These are phyloP conservation scores for Hydriomena furcata DNA, from an alignment of 2,888 invertebrate species.

Conservation along the genomic window DNA sequence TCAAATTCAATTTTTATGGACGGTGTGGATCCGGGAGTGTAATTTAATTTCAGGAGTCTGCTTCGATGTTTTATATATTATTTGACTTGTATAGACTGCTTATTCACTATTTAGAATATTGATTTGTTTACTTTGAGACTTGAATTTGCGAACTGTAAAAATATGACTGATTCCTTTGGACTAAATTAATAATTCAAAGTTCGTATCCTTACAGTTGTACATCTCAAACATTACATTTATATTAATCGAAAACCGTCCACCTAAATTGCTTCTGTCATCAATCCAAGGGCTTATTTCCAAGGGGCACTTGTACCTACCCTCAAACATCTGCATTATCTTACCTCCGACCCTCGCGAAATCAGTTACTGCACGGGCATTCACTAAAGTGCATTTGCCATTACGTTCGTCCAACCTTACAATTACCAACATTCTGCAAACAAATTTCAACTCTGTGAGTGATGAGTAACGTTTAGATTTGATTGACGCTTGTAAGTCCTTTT, in stretches of 20 bases:
- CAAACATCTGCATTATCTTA: constrained; percentile 80
- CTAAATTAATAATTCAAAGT: constrained; percentile 8
- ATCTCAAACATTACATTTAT: constrained; percentile 58
- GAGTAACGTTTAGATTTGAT: constrained; percentile 37
- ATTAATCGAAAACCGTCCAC: constrained; percentile 72
- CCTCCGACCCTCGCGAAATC: constrained; percentile 72
- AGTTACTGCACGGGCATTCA: constrained; percentile 72
- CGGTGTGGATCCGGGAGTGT: constrained; percentile 50
- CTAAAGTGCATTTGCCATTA: constrained; percentile 78
- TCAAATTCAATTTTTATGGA: constrained; percentile 68
- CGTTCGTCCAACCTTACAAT: constrained; percentile 70
- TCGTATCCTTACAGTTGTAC: constrained; percentile 18
- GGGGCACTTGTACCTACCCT: constrained; percentile 50
- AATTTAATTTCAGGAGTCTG: constrained; percentile 53
- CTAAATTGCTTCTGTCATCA: constrained; percentile 75
- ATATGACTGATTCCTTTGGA: too few species aligned
- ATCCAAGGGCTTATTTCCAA: constrained; percentile 48
- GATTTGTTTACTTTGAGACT: neutral
- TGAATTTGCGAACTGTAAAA: too few species aligned
- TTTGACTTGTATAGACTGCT: constrained; percentile 24
- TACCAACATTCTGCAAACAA: constrained; percentile 43
- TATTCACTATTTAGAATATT: constrained; percentile 20
- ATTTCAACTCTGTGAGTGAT: constrained; percentile 36
- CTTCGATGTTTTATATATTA: constrained; percentile 27
- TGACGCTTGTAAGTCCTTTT: constrained; percentile 27